Evolutionary conservation across 2,113 vertebrate genomes (phyloP).

Genomic region (Mastomys coucha): DNA sequence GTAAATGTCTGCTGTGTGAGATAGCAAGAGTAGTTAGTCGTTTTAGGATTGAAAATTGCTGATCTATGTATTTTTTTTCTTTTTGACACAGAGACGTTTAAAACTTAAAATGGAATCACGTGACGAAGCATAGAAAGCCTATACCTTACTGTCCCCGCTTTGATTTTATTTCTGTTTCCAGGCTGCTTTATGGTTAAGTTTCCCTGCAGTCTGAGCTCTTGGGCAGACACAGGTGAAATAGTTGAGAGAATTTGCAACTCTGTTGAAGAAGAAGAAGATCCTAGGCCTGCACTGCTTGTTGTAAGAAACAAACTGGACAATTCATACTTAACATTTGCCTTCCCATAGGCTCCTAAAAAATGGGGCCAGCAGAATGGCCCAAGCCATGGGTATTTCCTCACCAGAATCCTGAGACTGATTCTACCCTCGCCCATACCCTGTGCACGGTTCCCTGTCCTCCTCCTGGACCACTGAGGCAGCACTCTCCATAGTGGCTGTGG

Average conservation of each 20-base stretch:
- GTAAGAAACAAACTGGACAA: neutral
- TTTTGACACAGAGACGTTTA: neutral
- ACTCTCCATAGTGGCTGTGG: neutral
- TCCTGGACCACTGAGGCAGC: neutral
- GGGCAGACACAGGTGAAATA: neutral
- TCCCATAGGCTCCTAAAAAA: slow-evolving; percentile 2
- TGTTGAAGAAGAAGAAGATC: slow-evolving; percentile 12
- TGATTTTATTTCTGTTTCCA: slow-evolving; percentile 45
- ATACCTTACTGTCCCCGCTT: neutral
- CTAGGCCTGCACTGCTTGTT: neutral
- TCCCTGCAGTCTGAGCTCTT: neutral
- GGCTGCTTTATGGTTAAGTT: slow-evolving; percentile 35
- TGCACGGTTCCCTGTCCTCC: neutral
- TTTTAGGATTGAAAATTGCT: slow-evolving; percentile 21
- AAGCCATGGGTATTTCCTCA: neutral
- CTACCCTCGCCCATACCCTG: accelerated
- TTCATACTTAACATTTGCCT: neutral
- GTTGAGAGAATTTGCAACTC: slow-evolving; percentile 18
- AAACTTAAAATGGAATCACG: neutral
- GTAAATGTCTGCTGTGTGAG: neutral
- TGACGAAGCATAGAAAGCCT: neutral
- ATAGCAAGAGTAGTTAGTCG: neutral
- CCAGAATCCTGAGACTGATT: neutral
- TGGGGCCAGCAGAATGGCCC: neutral
- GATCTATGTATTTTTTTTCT: neutral